These are phyloP conservation scores for Bradypus variegatus DNA, from an alignment of 2,797 vertebrate genomes.

Conservation along the genomic window DNA sequence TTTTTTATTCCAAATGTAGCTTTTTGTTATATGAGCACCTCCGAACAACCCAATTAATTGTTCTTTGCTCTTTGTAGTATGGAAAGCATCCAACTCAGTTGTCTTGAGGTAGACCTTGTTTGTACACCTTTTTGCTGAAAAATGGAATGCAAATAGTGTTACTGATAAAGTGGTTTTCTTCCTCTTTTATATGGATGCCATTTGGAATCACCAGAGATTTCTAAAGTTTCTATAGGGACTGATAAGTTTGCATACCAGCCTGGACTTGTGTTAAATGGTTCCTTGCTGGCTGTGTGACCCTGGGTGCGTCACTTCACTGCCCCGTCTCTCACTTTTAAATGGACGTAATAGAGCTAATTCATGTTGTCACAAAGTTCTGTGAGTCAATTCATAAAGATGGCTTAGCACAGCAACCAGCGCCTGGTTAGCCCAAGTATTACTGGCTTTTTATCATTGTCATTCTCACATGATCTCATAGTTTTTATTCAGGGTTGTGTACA, in stretches of 20 bases:
- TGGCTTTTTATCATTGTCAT: neutral
- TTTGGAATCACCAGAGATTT: neutral
- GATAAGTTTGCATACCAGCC: neutral
- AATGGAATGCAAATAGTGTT: neutral
- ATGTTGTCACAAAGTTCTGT: neutral
- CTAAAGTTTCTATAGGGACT: neutral
- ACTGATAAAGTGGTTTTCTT: neutral
- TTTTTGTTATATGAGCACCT: neutral
- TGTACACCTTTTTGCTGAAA: neutral
- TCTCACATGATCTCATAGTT: neutral
- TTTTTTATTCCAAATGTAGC: conserved; percentile 13
- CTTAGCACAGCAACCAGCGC: too few species aligned
- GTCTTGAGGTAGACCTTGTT: neutral
- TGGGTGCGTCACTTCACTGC: neutral
- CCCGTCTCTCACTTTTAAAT: neutral
- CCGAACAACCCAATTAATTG: neutral
- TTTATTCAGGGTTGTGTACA: rapidly evolving
- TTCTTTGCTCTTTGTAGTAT: neutral
- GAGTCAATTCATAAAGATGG: neutral
- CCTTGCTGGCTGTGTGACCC: neutral
- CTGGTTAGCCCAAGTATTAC: neutral
- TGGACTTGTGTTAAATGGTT: neutral
- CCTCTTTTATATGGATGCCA: neutral
- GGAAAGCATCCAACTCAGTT: neutral
- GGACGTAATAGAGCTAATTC: neutral